Conservation (phyloP, 2,113 vertebrate genomes). For the Pomatorhinus ruficollis region DNA sequence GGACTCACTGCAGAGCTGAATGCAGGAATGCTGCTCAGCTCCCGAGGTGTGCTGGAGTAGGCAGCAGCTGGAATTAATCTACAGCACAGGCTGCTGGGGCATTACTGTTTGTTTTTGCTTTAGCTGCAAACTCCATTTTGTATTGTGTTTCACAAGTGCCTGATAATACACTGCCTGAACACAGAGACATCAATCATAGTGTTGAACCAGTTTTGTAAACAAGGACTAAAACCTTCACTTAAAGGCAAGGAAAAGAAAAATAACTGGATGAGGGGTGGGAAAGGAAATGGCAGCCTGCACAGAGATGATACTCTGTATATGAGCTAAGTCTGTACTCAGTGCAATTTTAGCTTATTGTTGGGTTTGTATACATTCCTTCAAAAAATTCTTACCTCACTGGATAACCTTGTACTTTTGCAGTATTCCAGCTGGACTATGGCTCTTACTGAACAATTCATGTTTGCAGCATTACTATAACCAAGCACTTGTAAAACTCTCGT, state of each 20-base stretch:
- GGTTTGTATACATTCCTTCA: background rate
- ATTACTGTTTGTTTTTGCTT: constrained; percentile 16
- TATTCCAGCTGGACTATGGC: background rate
- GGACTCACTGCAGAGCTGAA: background rate
- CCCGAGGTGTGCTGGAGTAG: background rate
- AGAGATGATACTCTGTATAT: background rate
- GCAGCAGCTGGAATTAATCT: constrained; percentile 43
- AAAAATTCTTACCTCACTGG: background rate
- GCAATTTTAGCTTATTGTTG: background rate
- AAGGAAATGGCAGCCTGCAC: background rate
- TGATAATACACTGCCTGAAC: constrained; percentile 7
- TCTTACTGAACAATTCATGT: background rate
- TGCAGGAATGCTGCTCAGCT: background rate
- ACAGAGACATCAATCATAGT: background rate
- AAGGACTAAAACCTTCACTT: constrained; percentile 19
- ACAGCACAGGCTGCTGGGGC: background rate
- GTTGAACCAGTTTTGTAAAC: background rate
- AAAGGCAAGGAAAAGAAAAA: constrained; percentile 10
- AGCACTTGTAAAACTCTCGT: background rate
- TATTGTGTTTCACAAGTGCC: constrained; percentile 37
- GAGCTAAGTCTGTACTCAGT: background rate
- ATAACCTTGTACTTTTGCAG: background rate
- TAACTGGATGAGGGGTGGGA: background rate
- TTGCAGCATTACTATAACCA: background rate
- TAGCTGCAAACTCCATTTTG: constrained; percentile 38